Evolutionary conservation across 2,888 invertebrate genomes (phyloP).

Genomic region (Drosophila recens): DNA sequence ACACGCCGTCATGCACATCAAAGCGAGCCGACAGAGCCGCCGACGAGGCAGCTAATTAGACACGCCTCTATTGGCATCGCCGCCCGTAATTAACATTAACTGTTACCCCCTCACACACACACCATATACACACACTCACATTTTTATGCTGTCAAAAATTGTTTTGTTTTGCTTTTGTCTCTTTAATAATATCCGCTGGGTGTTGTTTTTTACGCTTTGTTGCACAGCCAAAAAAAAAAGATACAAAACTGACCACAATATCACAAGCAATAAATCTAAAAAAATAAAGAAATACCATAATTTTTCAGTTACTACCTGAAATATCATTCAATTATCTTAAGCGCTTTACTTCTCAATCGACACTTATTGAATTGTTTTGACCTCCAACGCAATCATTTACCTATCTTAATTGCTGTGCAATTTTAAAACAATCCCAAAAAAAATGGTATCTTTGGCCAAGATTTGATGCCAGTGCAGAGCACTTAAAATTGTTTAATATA

Average conservation of each 20-base stretch:
- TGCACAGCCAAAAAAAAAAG: conserved; percentile 19
- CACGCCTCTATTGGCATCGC: conserved; percentile 69
- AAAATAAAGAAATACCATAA: neutral
- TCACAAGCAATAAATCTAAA: conserved; percentile 12
- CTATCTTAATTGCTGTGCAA: neutral
- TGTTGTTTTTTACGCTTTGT: conserved; percentile 21
- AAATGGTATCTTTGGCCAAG: too few species aligned
- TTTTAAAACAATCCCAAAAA: neutral
- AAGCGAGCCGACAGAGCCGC: conserved; percentile 65
- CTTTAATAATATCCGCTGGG: conserved; percentile 22
- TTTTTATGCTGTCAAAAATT: conserved; percentile 39
- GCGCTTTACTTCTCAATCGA: neutral
- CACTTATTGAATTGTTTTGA: neutral
- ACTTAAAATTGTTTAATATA: too few species aligned
- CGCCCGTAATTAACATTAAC: conserved; percentile 67
- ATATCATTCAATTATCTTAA: neutral
- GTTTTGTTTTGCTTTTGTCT: conserved; percentile 24
- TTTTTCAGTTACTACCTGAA: conserved; percentile 1
- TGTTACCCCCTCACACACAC: conserved; percentile 47
- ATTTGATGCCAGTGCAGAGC: too few species aligned
- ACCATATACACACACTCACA: neutral
- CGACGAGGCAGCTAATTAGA: conserved; percentile 69
- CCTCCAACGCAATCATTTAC: neutral
- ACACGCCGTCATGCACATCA: conserved; percentile 76
- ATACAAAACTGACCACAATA: conserved; percentile 4